Evolutionary conservation across 2,113 vertebrate species (phyloP), one percentile per base, ranked within the genome.

Genomic region (Rhinolophus sinicus): DNA sequence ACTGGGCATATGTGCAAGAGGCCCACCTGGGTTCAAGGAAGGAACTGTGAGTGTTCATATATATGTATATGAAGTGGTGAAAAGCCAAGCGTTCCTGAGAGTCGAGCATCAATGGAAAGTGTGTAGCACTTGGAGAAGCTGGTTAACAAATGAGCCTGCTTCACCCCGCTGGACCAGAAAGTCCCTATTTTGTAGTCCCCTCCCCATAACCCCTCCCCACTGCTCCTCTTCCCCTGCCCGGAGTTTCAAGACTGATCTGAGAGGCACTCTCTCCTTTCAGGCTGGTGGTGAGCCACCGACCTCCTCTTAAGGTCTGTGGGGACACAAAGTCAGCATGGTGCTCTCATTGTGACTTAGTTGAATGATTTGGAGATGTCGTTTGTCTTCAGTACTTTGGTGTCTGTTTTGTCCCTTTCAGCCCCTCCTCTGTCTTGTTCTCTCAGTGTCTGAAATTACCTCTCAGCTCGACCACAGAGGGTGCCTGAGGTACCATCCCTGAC

Each of bases 161-260:
- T 35, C 33, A 3, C 7, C 9, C 30, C 28, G 1, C 0, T 38
- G n/a, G 21, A n/a, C 38, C 52, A 70, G 30, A 77, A 56, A 60
- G 15, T 8, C 54, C 33, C 13, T 1, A 28, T n/a, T 50, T 40
- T n/a, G 14, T 5, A 76, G 19, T 6, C 18, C 6, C 0, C 26
- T 5, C 24, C 13, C 47, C 22, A 0, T 1, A 44, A 1, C 18
- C 6, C 0, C 26, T 5, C 24, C 13, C 47, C 22, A 0, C 47
- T 50, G 1, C 11, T 50, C 47, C 47, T 50, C 47, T 11, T 13
- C 47, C 47, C 2, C 30, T 2, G 6, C 35, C 22, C 10, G 4
- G 10, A 54, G 52, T 18, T 54, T 18, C 52, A 54, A 18, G 52
- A 13, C 24, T 16, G 47, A 78, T 6, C 6, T 10, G 1, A 78